A percentile compares a stretch with the other conserved stretches of the same genome.
Evolutionary conservation across 2,113 vertebrate genomes (phyloP).

Genomic region (Probosciger aterrimus): DNA sequence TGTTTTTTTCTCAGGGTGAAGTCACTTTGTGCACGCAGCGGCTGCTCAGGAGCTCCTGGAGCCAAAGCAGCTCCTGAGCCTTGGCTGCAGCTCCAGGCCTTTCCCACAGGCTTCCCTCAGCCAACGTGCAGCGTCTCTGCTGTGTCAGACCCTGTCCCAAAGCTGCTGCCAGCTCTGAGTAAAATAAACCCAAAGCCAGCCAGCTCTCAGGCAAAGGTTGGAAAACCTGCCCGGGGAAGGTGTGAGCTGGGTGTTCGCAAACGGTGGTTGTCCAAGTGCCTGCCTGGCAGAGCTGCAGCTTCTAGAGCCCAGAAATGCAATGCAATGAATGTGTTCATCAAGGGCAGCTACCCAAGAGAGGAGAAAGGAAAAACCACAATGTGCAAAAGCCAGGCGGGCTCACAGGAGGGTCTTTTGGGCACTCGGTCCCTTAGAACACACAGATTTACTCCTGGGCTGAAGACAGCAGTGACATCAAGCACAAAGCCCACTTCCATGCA

Average conservation of each 20-base stretch:
- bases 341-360: neutral
- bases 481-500: neutral
- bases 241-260: neutral
- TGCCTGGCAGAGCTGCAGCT: neutral
- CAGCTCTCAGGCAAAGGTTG: neutral
- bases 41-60: neutral
- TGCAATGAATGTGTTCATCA: neutral
- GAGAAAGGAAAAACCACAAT: neutral
- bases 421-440: neutral
- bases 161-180: neutral
- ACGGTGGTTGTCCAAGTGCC: neutral
- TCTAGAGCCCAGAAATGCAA: neutral
- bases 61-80: neutral
- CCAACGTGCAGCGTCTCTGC: neutral
- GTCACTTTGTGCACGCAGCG: neutral
- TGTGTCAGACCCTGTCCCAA: neutral
- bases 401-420: neutral
- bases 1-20: too few relatives aligned
- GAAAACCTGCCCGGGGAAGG: neutral
- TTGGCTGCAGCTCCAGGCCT: neutral
- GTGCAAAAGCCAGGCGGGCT: rapidly evolving
- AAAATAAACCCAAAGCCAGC: neutral
- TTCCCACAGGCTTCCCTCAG: neutral
- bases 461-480: neutral
- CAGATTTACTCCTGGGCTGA: neutral